Conservation (phyloP, 2,888 invertebrate genomes). For the Uropetala carovei region DNA sequence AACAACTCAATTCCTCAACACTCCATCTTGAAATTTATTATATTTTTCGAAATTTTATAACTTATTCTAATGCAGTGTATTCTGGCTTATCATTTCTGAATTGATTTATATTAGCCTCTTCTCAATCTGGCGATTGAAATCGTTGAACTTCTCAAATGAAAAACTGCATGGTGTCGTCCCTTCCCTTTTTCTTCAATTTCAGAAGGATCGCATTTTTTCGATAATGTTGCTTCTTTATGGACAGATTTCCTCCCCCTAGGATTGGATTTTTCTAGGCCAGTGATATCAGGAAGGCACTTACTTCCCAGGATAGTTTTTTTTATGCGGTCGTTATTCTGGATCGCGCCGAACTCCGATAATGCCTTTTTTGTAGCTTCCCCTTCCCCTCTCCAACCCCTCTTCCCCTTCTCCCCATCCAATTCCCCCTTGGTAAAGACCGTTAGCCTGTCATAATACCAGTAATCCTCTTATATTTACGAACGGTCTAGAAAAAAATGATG, state of each 20-base stretch:
- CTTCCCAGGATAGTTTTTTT: background rate
- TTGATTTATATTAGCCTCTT: too few species aligned
- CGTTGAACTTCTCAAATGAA: too few species aligned
- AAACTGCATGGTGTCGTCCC: too few species aligned
- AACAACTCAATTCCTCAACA: too few species aligned
- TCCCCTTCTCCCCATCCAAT: too few species aligned
- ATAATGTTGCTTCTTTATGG: conserved; percentile 12
- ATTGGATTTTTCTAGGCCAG: conserved; percentile 23
- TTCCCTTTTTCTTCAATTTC: background rate
- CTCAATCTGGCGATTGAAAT: too few species aligned
- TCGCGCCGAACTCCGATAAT: background rate
- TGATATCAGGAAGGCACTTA: background rate
- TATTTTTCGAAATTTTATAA: too few species aligned
- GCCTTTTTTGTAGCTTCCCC: background rate
- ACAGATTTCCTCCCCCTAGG: background rate
- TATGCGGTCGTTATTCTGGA: background rate
- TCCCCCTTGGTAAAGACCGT: background rate
- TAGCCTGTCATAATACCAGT: background rate
- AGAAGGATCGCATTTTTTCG: background rate
- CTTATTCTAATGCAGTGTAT: too few species aligned
- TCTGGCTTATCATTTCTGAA: too few species aligned
- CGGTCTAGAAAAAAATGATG: background rate
- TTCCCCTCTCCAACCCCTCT: background rate
- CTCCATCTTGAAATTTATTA: too few species aligned
- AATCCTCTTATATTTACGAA: conserved; percentile 3